Percentiles rank a stretch among this genome's conserved stretches.
phyloP scores from a whole-genome alignment of 2,113 vertebrate genomes.

The Nerophis lumbriciformis region DNA sequence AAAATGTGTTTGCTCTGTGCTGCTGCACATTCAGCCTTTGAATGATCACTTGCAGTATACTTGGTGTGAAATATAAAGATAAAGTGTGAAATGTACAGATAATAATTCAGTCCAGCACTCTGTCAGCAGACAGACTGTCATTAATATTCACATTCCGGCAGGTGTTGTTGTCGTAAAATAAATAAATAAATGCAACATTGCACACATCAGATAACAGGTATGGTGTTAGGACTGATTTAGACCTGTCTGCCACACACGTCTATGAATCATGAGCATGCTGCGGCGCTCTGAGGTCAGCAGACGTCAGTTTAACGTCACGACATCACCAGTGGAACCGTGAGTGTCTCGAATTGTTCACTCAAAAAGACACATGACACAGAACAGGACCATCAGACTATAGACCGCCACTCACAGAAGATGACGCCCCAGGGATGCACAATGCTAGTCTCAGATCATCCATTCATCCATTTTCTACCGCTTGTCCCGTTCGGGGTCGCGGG shows the following conservation, averaged over 20 bases:
- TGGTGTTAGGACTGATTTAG: conserved; percentile 33
- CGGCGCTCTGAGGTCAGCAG: conserved; percentile 13
- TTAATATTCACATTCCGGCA: conserved; percentile 18
- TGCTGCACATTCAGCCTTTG: not conserved
- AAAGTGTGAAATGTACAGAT: not conserved
- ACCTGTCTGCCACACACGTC: conserved; percentile 27
- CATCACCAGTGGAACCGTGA: not conserved
- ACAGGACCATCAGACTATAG: too few species aligned
- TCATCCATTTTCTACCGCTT: too few species aligned
- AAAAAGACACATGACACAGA: too few species aligned
- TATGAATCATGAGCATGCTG: conserved; percentile 22
- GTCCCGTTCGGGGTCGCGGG: too few species aligned
- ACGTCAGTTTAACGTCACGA: not conserved
- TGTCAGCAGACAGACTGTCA: conserved; percentile 7
- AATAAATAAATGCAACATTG: conserved; percentile 33
- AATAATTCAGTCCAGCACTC: not conserved
- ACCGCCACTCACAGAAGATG: too few species aligned
- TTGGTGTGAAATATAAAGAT: not conserved
- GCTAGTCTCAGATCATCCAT: too few species aligned
- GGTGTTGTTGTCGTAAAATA: conserved; percentile 1
- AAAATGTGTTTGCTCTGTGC: not conserved
- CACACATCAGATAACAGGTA: conserved; percentile 50
- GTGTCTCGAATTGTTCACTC: too few species aligned
- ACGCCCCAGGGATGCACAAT: too few species aligned
- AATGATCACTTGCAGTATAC: not conserved